These are phyloP conservation scores for Meiosimyza decipiens DNA, from an alignment of 2,888 invertebrate species.

Conservation along the genomic window DNA sequence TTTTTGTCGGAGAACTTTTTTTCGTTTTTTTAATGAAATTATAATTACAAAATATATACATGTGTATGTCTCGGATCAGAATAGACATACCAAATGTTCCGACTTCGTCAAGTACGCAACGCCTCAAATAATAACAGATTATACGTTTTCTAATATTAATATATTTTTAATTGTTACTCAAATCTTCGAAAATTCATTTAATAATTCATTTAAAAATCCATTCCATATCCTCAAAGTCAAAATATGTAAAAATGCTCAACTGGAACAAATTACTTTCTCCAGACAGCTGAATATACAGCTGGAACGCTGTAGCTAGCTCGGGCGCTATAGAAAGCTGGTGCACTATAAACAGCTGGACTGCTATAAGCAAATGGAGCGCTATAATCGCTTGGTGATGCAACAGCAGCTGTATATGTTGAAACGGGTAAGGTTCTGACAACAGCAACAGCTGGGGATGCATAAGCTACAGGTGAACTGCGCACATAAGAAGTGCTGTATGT, in stretches of 20 bases:
- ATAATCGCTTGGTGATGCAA: neutral
- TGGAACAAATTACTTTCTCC: slow-evolving; percentile 30
- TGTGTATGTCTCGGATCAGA: too few relatives aligned
- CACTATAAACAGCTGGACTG: slow-evolving; percentile 15
- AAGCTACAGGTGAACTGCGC: slow-evolving; percentile 33
- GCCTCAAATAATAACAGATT: too few relatives aligned
- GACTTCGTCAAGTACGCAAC: too few relatives aligned
- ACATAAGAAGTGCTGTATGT: slow-evolving; percentile 44
- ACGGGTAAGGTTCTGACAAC: neutral
- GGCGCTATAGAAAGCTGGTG: slow-evolving; percentile 26
- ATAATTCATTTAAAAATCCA: neutral
- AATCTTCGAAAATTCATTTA: neutral
- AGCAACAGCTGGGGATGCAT: slow-evolving; percentile 39
- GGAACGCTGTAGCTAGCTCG: slow-evolving; percentile 22
- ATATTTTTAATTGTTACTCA: neutral
- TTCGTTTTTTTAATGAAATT: too few relatives aligned
- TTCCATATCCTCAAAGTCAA: neutral
- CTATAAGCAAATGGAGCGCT: neutral
- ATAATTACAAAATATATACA: too few relatives aligned
- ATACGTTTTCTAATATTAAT: too few relatives aligned
- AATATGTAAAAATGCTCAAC: neutral
- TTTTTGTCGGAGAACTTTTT: too few relatives aligned
- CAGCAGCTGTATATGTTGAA: slow-evolving; percentile 13
- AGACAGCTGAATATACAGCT: slow-evolving; percentile 35
- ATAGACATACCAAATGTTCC: too few relatives aligned